Evolutionary conservation across 92 coral and sea anemone species (phyloP).

Genomic region (Bergia sp.): DNA sequence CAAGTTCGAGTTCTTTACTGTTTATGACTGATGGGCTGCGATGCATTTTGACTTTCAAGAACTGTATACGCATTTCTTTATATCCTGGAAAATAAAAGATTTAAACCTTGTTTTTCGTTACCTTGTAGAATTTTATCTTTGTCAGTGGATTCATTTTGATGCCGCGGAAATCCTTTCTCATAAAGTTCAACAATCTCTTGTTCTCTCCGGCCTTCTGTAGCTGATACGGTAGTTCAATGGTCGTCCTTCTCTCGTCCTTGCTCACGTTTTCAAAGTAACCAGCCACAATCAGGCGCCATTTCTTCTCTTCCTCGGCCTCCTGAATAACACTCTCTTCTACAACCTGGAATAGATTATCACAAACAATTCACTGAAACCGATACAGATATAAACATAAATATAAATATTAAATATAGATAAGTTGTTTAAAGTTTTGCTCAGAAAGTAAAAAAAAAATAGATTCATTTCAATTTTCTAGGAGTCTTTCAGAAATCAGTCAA

Average conservation of each 20-base stretch:
- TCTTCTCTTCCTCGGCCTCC: conserved; percentile 55
- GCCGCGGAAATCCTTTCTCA: conserved; percentile 63
- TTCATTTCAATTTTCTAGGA: too few relatives aligned
- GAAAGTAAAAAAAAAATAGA: too few relatives aligned
- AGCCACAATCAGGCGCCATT: conserved; percentile 61
- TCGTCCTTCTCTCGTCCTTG: conserved; percentile 64
- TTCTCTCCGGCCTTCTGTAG: conserved; percentile 66
- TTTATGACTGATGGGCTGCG: too few relatives aligned
- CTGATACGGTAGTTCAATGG: conserved; percentile 61
- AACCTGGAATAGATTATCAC: conserved; percentile 43
- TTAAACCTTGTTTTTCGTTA: conserved; percentile 19
- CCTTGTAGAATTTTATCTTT: conserved; percentile 73
- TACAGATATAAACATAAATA: too few relatives aligned
- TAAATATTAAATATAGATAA: too few relatives aligned
- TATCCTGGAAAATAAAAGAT: too few relatives aligned
- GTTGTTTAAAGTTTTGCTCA: too few relatives aligned
- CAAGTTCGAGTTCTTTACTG: too few relatives aligned
- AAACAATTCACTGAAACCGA: too few relatives aligned
- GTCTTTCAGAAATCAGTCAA: too few relatives aligned
- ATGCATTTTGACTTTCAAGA: too few relatives aligned
- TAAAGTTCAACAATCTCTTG: conserved; percentile 70
- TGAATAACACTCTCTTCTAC: conserved; percentile 59
- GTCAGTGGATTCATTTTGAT: conserved; percentile 43
- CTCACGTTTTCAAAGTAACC: conserved; percentile 63
- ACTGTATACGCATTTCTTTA: too few relatives aligned